Evolutionary conservation across 2,113 vertebrate species (phyloP).

Genomic region (Catharus bicknelli): DNA sequence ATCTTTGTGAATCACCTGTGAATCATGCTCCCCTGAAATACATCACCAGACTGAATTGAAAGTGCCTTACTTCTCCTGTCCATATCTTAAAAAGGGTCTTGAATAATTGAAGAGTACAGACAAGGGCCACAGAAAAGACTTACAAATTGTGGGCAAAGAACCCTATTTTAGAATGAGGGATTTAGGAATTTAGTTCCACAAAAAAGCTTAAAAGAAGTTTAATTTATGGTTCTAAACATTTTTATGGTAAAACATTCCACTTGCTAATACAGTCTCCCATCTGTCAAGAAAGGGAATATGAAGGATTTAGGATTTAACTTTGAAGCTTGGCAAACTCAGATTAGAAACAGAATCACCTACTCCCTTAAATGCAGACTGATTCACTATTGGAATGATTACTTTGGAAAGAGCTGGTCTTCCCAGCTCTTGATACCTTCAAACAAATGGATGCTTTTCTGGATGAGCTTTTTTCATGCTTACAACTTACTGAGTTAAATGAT

Average conservation of each 20-base stretch:
- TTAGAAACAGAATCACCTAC: neutral
- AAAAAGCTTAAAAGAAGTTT: neutral
- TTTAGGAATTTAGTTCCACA: neutral
- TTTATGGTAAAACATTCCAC: neutral
- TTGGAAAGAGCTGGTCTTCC: neutral
- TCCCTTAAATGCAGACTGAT: neutral
- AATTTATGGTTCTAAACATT: neutral
- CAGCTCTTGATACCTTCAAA: neutral
- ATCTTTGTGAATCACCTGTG: conserved; percentile 54
- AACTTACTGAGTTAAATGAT: neutral
- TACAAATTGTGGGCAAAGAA: neutral
- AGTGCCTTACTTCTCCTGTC: neutral
- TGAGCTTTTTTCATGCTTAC: neutral
- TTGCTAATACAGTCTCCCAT: neutral
- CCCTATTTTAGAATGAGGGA: neutral
- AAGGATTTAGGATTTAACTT: neutral
- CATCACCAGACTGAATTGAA: neutral
- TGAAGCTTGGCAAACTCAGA: neutral
- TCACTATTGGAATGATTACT: neutral
- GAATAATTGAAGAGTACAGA: conserved; percentile 18
- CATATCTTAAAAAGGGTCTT: neutral
- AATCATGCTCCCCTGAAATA: conserved; percentile 39
- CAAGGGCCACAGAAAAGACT: neutral
- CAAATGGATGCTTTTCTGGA: neutral
- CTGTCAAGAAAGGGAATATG: neutral